phyloP scores from a whole-genome alignment of 2,113 vertebrate genomes.

The Cyanocitta stelleri region DNA sequence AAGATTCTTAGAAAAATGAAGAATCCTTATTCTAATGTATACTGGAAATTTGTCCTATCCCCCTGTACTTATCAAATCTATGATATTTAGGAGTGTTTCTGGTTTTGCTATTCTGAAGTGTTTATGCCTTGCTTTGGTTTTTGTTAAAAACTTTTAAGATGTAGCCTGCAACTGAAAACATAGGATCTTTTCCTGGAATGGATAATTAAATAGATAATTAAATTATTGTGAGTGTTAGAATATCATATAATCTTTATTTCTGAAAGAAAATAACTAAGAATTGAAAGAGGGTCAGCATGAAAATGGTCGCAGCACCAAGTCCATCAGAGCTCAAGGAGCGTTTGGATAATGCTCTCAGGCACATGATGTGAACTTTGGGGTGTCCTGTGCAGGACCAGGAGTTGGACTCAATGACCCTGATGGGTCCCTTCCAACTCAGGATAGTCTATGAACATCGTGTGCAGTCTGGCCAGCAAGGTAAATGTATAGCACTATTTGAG shows the following conservation, averaged over 20 bases:
- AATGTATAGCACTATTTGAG: background rate
- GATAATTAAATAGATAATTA: background rate
- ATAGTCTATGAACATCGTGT: background rate
- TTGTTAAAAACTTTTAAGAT: background rate
- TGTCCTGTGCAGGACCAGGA: background rate
- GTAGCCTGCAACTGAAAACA: background rate
- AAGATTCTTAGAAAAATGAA: background rate
- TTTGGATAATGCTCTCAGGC: background rate
- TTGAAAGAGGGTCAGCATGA: background rate
- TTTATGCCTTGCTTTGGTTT: background rate
- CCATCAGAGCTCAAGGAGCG: background rate
- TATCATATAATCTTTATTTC: background rate
- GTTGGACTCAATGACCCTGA: fast-evolving
- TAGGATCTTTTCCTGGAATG: background rate
- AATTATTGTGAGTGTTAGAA: background rate
- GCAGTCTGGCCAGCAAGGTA: background rate
- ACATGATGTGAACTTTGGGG: background rate
- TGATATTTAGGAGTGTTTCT: background rate
- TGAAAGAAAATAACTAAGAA: background rate
- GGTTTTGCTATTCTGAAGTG: background rate
- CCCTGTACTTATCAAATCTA: background rate
- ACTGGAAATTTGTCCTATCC: background rate
- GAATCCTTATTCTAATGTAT: background rate
- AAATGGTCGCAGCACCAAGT: background rate
- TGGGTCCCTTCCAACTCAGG: background rate